Percentiles rank a stretch among this genome's conserved stretches.
These are phyloP conservation scores for Mechanitis mazaeus DNA, from an alignment of 2,888 invertebrate genomes.

Conservation along the genomic window DNA sequence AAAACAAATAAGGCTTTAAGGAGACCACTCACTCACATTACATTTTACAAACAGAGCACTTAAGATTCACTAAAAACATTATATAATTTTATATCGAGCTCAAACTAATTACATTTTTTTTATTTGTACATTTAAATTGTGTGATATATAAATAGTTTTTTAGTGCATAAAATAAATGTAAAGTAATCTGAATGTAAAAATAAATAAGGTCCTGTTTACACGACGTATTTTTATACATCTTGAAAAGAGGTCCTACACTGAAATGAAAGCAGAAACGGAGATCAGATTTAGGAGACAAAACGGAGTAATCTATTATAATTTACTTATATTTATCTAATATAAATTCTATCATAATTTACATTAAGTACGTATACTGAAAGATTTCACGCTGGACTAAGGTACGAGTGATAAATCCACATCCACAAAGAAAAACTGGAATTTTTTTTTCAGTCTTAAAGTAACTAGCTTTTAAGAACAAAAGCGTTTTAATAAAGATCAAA, in stretches of 20 bases:
- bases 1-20: slow-evolving; percentile 11
- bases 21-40: neutral
- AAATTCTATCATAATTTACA: slow-evolving; percentile 75
- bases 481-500: slow-evolving; percentile 42
- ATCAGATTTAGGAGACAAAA: slow-evolving; percentile 63
- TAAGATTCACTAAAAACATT: slow-evolving; percentile 1
- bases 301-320: slow-evolving; percentile 63
- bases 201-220: slow-evolving; percentile 48
- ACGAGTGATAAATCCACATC: slow-evolving; percentile 54
- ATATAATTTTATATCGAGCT: neutral
- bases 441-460: slow-evolving; percentile 70
- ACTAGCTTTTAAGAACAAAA: slow-evolving; percentile 51
- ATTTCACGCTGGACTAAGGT: slow-evolving; percentile 72
- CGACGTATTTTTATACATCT: slow-evolving; percentile 41
- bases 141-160: slow-evolving; percentile 1
- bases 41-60: slow-evolving; percentile 7
- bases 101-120: slow-evolving; percentile 11
- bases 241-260: slow-evolving; percentile 56
- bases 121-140: slow-evolving; percentile 10
- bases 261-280: slow-evolving; percentile 20
- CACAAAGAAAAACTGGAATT: slow-evolving; percentile 64
- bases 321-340: slow-evolving; percentile 75
- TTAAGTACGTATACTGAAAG: slow-evolving; percentile 77
- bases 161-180: slow-evolving; percentile 22
- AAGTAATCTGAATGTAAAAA: slow-evolving; percentile 14